Conservation (phyloP, 2,797 vertebrate genomes). For the Lacerta agilis region DNA sequence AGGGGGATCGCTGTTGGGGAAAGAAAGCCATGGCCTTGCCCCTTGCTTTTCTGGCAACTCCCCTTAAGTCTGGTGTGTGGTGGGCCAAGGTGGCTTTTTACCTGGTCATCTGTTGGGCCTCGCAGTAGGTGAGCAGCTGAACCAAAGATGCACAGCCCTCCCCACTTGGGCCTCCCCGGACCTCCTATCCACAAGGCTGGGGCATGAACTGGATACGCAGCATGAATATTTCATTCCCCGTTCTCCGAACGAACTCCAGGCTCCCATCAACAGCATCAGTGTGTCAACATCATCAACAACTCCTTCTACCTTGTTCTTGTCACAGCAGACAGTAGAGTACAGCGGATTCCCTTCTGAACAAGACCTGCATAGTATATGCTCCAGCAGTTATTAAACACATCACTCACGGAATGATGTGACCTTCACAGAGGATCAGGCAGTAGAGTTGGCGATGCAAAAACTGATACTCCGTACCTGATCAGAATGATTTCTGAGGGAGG, state of each 20-base stretch:
- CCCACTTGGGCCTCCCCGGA: neutral
- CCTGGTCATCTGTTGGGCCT: neutral
- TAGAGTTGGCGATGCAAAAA: neutral
- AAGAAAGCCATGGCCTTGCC: neutral
- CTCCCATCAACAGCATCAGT: neutral
- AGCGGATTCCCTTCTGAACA: conserved; percentile 6
- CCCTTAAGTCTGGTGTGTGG: too few relatives aligned
- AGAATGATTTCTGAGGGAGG: neutral
- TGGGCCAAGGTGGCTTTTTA: neutral
- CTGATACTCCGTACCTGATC: neutral
- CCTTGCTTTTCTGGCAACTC: neutral
- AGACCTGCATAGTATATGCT: conserved; percentile 31
- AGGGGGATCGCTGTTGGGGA: neutral
- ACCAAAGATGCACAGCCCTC: neutral
- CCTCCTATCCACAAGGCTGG: too few relatives aligned
- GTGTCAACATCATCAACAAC: neutral
- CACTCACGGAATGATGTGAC: neutral
- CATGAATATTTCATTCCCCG: conserved; percentile 12
- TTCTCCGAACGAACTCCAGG: neutral
- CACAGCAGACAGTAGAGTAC: conserved; percentile 10
- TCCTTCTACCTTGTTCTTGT: conserved; percentile 27
- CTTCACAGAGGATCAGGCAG: conserved; percentile 10
- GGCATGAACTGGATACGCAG: neutral
- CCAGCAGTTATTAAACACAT: conserved; percentile 32
- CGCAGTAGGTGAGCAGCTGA: neutral